Percentiles rank a stretch among this genome's conserved stretches.
phyloP scores from a whole-genome alignment of 2,888 invertebrate genomes.

The Cosmia trapezina region DNA sequence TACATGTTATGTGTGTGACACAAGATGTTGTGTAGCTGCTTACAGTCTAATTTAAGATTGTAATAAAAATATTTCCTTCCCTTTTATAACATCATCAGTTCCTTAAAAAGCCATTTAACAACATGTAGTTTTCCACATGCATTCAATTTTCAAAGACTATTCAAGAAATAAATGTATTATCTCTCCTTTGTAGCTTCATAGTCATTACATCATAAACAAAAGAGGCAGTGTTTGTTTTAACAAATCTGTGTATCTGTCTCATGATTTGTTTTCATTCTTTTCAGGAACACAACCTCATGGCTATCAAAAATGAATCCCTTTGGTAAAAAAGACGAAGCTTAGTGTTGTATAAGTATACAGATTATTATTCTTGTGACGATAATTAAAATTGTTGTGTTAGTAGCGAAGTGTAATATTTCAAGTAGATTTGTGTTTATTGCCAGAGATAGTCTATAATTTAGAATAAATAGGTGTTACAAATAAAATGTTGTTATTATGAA shows the following conservation, averaged over 20 bases:
- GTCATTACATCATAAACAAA: background rate
- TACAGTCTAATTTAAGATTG: background rate
- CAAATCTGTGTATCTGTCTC: background rate
- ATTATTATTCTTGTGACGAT: conserved; percentile 50
- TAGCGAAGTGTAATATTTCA: conserved; percentile 80
- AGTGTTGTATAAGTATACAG: conserved; percentile 66
- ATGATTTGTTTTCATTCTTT: conserved; percentile 58
- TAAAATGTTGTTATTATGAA: conserved; percentile 31
- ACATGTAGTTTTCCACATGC: background rate
- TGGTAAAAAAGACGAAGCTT: conserved; percentile 92
- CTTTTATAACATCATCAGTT: no score
- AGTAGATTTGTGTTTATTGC: conserved; percentile 77
- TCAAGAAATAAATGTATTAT: background rate
- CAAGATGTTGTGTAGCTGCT: background rate
- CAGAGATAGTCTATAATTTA: conserved; percentile 62
- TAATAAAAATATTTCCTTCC: no score
- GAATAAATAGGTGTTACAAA: conserved; percentile 62
- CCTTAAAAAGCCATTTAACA: background rate
- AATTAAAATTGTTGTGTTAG: conserved; percentile 79
- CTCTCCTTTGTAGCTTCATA: background rate
- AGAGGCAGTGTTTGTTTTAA: background rate
- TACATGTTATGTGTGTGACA: conserved; percentile 9
- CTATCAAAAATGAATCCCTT: conserved; percentile 95
- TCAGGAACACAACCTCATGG: conserved; percentile 91
- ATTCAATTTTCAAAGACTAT: background rate